These are phyloP conservation scores for Cecidostiba fungosa DNA, from an alignment of 2,888 invertebrate genomes.

Conservation along the genomic window DNA sequence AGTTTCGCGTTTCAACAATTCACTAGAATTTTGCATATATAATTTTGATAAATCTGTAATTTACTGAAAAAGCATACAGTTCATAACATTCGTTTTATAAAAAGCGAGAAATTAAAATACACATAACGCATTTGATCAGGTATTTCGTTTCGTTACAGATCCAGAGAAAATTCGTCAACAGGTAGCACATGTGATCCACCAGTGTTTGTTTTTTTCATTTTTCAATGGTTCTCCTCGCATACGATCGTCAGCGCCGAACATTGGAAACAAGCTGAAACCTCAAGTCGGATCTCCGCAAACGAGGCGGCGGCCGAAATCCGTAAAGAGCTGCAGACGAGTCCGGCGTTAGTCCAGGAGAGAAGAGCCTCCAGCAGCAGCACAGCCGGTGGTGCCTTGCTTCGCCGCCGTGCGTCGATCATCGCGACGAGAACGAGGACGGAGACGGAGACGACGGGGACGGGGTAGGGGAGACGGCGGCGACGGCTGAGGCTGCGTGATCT, in stretches of 20 bases:
- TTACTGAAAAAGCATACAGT: conserved; percentile 26
- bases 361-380: not conserved
- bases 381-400: not conserved
- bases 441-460: conserved; percentile 6
- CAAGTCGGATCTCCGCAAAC: not conserved
- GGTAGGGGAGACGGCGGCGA: conserved; percentile 3
- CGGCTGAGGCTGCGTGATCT: not conserved
- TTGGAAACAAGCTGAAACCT: not conserved
- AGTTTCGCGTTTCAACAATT: not conserved
- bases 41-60: conserved; percentile 42
- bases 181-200: conserved; percentile 2
- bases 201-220: not conserved
- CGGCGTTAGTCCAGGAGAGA: not conserved
- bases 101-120: not conserved
- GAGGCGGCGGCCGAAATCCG: not conserved
- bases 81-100: not conserved
- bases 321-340: not conserved
- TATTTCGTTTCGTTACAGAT: conserved; percentile 29
- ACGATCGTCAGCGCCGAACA: not conserved
- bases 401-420: not conserved
- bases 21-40: not conserved
- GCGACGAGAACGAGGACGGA: not conserved
- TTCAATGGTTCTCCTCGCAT: not conserved
- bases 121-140: not conserved
- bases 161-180: conserved; percentile 4